phyloP scores from a whole-genome alignment of 2,113 vertebrate species.

The Protobothrops mucrosquamatus region DNA sequence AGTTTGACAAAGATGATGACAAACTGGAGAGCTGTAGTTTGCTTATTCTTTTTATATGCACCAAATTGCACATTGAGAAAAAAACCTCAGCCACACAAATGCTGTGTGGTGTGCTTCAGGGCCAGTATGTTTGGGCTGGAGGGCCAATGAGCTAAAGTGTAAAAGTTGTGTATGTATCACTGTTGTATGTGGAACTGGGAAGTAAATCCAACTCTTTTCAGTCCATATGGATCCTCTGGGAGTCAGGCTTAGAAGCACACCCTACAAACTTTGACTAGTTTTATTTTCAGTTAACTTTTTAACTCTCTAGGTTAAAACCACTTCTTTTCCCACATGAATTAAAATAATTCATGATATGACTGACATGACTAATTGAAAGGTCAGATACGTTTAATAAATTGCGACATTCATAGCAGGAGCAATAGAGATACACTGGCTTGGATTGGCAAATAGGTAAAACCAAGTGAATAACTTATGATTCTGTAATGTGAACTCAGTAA shows the following conservation, averaged over 20 bases:
- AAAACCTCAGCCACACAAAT: not conserved
- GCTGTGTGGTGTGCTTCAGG: not conserved
- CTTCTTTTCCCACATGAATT: not conserved
- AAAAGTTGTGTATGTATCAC: not conserved
- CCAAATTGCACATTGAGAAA: not conserved
- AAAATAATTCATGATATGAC: too few relatives aligned
- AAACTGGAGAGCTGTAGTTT: not conserved
- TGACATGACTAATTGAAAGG: not conserved
- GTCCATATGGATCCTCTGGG: not conserved
- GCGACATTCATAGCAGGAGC: not conserved
- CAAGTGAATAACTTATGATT: not conserved
- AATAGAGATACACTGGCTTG: not conserved
- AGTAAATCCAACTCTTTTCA: not conserved
- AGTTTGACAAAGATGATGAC: not conserved
- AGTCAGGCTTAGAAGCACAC: not conserved
- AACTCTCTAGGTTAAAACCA: not conserved
- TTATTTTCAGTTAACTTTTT: not conserved
- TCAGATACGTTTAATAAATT: constrained; percentile 2
- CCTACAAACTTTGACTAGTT: not conserved
- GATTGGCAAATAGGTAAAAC: not conserved
- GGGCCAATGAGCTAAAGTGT: not conserved
- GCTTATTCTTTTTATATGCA: not conserved
- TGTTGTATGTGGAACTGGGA: not conserved
- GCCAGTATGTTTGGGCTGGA: not conserved
- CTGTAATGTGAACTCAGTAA: not conserved